Conservation (phyloP, 2,113 vertebrate genomes). For the Steatornis caripensis region DNA sequence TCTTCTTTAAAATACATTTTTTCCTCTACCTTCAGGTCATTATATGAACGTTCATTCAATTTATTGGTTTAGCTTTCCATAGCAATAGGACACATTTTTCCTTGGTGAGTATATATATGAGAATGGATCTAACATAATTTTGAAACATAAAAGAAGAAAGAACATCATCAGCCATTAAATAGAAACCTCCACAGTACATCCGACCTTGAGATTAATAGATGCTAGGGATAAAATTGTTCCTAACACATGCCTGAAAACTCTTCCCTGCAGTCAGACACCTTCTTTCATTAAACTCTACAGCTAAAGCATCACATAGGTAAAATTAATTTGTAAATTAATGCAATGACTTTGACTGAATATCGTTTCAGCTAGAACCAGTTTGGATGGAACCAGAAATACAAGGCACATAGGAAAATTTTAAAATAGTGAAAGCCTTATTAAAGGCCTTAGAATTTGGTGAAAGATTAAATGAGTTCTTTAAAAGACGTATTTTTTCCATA, state of each 20-base stretch:
- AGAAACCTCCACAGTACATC: not conserved
- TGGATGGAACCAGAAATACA: not conserved
- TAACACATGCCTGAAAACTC: not conserved
- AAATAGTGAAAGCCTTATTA: not conserved
- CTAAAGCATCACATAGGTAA: not conserved
- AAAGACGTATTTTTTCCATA: not conserved
- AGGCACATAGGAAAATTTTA: not conserved
- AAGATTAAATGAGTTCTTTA: not conserved
- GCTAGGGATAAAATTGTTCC: not conserved
- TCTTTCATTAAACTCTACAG: not conserved
- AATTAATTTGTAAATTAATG: not conserved
- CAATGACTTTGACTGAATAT: not conserved
- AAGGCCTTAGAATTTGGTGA: not conserved
- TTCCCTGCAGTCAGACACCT: accelerated
- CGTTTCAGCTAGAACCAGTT: not conserved
- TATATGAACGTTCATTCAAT: not conserved
- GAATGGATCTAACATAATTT: not conserved
- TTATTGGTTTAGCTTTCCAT: not conserved
- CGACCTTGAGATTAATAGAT: not conserved
- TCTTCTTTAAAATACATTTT: not conserved
- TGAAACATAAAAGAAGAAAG: not conserved
- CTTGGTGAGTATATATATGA: not conserved
- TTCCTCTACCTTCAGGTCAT: not conserved
- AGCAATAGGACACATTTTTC: not conserved
- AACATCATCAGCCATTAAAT: not conserved